Base-by-base conservation (phyloP, 2,888 invertebrate species). In the Brenthis hecate region DNA sequence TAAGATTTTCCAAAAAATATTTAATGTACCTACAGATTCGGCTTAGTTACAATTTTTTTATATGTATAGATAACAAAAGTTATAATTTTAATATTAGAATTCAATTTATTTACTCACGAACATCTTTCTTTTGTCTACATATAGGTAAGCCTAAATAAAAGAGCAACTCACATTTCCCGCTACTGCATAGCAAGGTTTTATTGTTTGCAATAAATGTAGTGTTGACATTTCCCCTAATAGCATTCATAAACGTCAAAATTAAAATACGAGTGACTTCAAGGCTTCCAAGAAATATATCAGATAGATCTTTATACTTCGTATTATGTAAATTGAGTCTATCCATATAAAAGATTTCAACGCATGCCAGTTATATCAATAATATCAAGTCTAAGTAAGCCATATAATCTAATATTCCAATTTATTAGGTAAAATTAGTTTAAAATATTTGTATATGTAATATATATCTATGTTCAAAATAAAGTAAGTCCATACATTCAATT, bases 341-440 rank as follows among this genome's bases (percentile, higher is more conserved):
- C 43, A 56, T 65, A 53, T 19, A 51, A 69, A 69, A 69, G 69
- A 69, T 51, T 69, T 69, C 69, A 69, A 69, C 69, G 69, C 63
- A 56, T 16, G 47, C 28, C 19, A 58, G 43, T 56, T 36, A 56
- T 56, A 51, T 51, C 4, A 51, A 6, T n/a, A 51, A 51, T 51
- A 51, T 6, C 13, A 16, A n/a, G 51, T 8, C 36, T 43, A 43
- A 43, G 36, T 43, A 36, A 43, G 19, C 19, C 19, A 19, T 43
- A 43, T 11, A 2, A 43, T 2, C 11, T 43, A 43, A 43, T 8
- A 43, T 43, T 11, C 11, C 8, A 11, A 43, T 43, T 43, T 43
- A 43, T 8, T 43, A 43, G 11, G 2, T 43, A 43, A 11, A 43
- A 43, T 8, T 43, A 1, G 11, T 43, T 43, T 43, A 43, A 11